A percentile compares a stretch with the other conserved stretches of the same genome.
phyloP scores from a whole-genome alignment of 2,113 vertebrate species.

The Macaca mulatta region DNA sequence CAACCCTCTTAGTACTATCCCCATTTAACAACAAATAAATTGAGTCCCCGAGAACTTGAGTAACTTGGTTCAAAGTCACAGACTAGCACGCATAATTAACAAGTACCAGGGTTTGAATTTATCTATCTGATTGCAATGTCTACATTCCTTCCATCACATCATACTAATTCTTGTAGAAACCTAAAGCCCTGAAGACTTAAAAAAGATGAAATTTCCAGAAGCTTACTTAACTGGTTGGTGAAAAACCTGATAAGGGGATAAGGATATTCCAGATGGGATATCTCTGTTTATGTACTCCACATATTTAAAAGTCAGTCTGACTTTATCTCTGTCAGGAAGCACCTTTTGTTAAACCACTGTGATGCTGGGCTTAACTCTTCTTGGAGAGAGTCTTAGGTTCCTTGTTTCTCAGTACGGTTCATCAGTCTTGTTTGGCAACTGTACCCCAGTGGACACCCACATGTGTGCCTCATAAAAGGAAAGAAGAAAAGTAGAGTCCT shows the following conservation, averaged over 20 bases:
- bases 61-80: not conserved
- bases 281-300: not conserved
- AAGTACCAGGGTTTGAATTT: not conserved
- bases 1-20: not conserved
- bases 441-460: not conserved
- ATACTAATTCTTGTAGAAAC: not conserved
- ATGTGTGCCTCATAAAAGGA: not conserved
- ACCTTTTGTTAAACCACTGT: not conserved
- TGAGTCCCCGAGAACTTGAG: not conserved
- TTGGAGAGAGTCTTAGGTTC: not conserved
- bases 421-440: not conserved
- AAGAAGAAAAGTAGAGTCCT: not conserved
- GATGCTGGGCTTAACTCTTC: not conserved
- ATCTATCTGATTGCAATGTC: not conserved
- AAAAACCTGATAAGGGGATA: not conserved
- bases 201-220: not conserved
- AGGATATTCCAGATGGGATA: not conserved
- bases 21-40: not conserved
- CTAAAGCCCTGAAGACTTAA: not conserved
- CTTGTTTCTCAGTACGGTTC: not conserved
- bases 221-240: not conserved
- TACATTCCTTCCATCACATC: not conserved
- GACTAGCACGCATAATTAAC: not conserved
- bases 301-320: not conserved
- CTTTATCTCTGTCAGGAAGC: not conserved